A percentile compares a stretch with the other conserved stretches of the same genome.
Evolutionary conservation across 2,113 vertebrate species (phyloP).

Genomic region (Gymnobelideus leadbeateri): DNA sequence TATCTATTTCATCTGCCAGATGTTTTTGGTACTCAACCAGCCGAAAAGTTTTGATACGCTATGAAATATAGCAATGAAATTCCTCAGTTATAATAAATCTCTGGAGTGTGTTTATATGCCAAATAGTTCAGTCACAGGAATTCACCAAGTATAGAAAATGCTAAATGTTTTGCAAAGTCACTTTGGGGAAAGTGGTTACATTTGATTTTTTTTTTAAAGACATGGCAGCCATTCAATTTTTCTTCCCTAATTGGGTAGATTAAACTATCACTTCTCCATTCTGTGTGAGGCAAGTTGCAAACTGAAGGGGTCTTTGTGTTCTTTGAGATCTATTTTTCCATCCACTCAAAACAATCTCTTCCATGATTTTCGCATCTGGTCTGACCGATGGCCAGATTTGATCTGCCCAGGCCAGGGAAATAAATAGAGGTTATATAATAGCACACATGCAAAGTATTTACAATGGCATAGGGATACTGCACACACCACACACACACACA

Average conservation of each 20-base stretch:
- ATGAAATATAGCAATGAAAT: not conserved
- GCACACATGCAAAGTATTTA: not conserved
- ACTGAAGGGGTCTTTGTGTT: not conserved
- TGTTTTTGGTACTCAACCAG: not conserved
- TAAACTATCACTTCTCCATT: not conserved
- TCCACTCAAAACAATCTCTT: constrained; percentile 25
- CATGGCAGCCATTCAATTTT: constrained; percentile 12
- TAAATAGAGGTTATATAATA: not conserved
- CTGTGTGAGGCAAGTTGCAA: not conserved
- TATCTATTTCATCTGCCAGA: constrained; percentile 17
- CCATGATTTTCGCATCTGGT: constrained; percentile 6
- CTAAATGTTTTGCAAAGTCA: constrained; percentile 9
- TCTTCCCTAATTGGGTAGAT: constrained; percentile 11
- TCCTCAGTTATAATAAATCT: not conserved
- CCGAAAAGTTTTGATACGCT: constrained; percentile 8
- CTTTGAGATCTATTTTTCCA: not conserved
- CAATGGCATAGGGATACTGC: not conserved
- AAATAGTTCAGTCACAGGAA: constrained; percentile 25
- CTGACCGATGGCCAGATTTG: not conserved
- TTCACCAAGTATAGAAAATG: not conserved
- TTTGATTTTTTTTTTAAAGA: constrained; percentile 30
- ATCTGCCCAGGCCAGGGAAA: not conserved
- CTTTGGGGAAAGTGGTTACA: constrained; percentile 23
- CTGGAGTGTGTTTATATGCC: constrained; percentile 8
- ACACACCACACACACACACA: too few relatives aligned